phyloP scores from a whole-genome alignment of 2,113 vertebrate species.

The Stigmatopora argus region DNA sequence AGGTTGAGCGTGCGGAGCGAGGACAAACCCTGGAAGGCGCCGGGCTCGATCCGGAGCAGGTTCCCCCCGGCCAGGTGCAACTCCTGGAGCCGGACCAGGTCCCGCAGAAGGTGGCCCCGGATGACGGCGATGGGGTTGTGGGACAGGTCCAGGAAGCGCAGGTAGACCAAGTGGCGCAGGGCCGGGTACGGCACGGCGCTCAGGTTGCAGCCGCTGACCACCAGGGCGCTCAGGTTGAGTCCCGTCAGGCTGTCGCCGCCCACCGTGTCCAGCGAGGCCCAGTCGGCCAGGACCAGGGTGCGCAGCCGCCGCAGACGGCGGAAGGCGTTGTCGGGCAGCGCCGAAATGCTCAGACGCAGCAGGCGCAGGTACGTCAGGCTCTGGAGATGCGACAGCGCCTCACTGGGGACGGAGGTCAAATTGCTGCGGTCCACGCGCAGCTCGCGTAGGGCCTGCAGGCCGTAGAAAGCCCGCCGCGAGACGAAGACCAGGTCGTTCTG shows the following conservation, averaged over 20 bases:
- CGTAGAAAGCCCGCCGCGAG: constrained; percentile 76
- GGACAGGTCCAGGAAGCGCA: constrained; percentile 79
- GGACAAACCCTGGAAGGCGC: constrained; percentile 77
- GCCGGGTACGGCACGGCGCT: constrained; percentile 75
- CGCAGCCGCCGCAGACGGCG: constrained; percentile 67
- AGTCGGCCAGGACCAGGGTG: constrained; percentile 74
- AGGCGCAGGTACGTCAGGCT: constrained; percentile 68
- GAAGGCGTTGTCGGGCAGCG: constrained; percentile 75
- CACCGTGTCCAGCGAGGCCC: constrained; percentile 73
- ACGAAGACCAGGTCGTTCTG: constrained; percentile 82
- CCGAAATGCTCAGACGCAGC: constrained; percentile 68
- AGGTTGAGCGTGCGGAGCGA: constrained; percentile 79
- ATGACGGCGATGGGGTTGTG: constrained; percentile 81
- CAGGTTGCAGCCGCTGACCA: constrained; percentile 78
- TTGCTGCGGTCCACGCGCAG: constrained; percentile 81
- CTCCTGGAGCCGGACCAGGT: constrained; percentile 78
- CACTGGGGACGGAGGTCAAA: constrained; percentile 76
- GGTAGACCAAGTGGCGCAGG: constrained; percentile 74
- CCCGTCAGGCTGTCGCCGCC: constrained; percentile 74
- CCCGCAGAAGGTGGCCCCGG: constrained; percentile 64
- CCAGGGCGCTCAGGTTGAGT: constrained; percentile 80
- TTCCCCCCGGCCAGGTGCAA: constrained; percentile 76
- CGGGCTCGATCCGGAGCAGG: constrained; percentile 74
- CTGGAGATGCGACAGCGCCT: constrained; percentile 76
- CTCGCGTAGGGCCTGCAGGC: constrained; percentile 70